A percentile compares a stretch with the other conserved stretches of the same genome.
Conservation (phyloP, 2,888 invertebrate species). For the Parnassius orleans region DNA sequence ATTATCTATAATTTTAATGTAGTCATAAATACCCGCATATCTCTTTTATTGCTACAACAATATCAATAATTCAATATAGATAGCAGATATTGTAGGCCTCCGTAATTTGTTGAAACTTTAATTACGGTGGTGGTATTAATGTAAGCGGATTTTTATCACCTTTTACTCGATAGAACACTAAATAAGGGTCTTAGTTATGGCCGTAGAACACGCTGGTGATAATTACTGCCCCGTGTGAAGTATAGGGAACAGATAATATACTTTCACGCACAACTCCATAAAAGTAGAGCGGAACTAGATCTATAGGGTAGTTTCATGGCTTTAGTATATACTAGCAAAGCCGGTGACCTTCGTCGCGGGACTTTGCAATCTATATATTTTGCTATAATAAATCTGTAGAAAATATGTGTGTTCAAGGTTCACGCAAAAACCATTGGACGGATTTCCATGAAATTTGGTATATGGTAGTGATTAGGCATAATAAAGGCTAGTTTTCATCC, state of each 20-base stretch:
- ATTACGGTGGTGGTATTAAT: slow-evolving; percentile 66
- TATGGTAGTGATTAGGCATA: too few species aligned
- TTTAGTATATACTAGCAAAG: slow-evolving; percentile 10
- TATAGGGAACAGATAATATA: slow-evolving; percentile 72
- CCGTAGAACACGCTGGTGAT: slow-evolving; percentile 65
- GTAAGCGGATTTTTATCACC: slow-evolving; percentile 56
- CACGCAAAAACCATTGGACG: too few species aligned
- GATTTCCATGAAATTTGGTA: too few species aligned
- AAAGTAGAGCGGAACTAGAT: slow-evolving; percentile 47
- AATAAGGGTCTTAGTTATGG: slow-evolving; percentile 57
- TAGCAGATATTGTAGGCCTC: slow-evolving; percentile 41
- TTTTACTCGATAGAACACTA: slow-evolving; percentile 38
- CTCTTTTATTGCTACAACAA: slow-evolving; percentile 14
- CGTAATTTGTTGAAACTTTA: slow-evolving; percentile 73
- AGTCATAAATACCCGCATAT: background rate
- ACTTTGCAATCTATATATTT: too few species aligned
- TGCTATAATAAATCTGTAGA: too few species aligned
- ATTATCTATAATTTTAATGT: background rate
- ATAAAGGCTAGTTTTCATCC: too few species aligned
- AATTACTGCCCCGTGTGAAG: slow-evolving; percentile 60
- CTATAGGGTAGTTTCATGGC: slow-evolving; percentile 46
- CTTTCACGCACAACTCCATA: slow-evolving; percentile 75
- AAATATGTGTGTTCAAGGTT: too few species aligned
- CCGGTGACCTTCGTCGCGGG: too few species aligned
- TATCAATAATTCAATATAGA: slow-evolving; percentile 3